Evolutionary conservation across 2,888 invertebrate species (phyloP).

Genomic region (Aradus depressus): DNA sequence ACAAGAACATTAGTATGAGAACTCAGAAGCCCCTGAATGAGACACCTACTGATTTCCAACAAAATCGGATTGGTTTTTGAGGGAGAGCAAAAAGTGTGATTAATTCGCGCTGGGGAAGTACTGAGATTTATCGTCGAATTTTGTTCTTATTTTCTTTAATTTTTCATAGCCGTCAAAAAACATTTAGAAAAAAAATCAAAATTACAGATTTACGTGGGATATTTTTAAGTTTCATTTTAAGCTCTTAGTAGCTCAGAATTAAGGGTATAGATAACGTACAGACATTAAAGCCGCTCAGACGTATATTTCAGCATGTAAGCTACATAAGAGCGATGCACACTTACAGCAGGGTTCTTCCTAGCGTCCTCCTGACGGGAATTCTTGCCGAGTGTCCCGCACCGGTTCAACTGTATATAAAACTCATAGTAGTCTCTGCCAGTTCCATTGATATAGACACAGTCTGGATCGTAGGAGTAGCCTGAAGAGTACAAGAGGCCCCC

Average conservation of each 20-base stretch:
- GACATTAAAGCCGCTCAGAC: neutral
- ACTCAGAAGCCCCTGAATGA: no score
- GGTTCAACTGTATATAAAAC: conserved; percentile 83
- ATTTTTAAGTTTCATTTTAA: neutral
- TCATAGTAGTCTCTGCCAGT: conserved; percentile 85
- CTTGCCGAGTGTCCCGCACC: conserved; percentile 82
- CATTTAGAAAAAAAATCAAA: neutral
- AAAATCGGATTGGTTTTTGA: no score
- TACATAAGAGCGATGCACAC: conserved; percentile 32
- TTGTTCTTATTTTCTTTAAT: neutral
- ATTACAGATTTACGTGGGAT: neutral
- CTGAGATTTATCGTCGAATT: no score
- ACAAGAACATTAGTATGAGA: no score
- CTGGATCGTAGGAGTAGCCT: conserved; percentile 86
- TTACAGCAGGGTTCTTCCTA: conserved; percentile 75
- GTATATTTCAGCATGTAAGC: neutral
- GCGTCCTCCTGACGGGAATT: conserved; percentile 76
- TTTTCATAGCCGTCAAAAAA: neutral
- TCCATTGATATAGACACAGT: conserved; percentile 90
- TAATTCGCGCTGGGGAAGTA: no score
- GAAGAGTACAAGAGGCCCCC: conserved; percentile 81
- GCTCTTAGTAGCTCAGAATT: neutral
- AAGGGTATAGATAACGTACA: neutral
- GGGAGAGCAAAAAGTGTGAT: no score
- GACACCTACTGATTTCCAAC: no score